Base-by-base conservation (phyloP, 2,113 vertebrate species). In the Macrotis lagotis region DNA sequence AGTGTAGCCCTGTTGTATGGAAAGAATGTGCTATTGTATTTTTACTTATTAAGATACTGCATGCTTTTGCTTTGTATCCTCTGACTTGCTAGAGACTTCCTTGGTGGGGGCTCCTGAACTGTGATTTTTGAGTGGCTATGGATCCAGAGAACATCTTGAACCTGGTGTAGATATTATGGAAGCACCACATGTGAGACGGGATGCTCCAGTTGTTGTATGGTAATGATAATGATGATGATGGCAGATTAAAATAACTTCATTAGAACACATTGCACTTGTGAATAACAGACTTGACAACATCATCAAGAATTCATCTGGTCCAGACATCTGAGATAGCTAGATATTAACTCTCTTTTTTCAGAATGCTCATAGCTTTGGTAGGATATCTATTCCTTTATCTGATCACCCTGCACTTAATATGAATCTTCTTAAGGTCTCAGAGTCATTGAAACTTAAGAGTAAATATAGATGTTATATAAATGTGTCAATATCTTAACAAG, bases 171-270 rank as follows among this genome's bases (percentile, higher is more conserved):
- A 83, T 24, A 83, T 83, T 44, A 83, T 83, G n/a, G 66, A n/a
- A 3, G n/a, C 16, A 83, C 16, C 66, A 22, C 66, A 83, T 83
- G 66, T 83, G 66, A 83, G 66, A 74, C 37, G 66, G 19, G 66
- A 83, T 83, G 66, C 19, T 83, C 66, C 66, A 83, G 66, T 83
- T 83, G 66, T 44, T 83, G 44, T 83, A 83, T 83, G 66, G 66
- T 44, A 44, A 83, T 83, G 66, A 83, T 66, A 66, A 66, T 83
- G 66, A 83, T 83, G 66, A 83, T 83, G n/a, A 83, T 83, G 66
- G 66, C 66, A 83, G 66, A 83, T 83, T 83, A 83, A 83, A 83
- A 83, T 83, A 83, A 83, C 66, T 83, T 83, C 37, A 83, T n/a
- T 83, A 83, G 66, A 83, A 83, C n/a, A 44, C 19, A 83, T 83